Evolutionary conservation across 2,797 vertebrate genomes (phyloP).

Genomic region (Artibeus jamaicensis): DNA sequence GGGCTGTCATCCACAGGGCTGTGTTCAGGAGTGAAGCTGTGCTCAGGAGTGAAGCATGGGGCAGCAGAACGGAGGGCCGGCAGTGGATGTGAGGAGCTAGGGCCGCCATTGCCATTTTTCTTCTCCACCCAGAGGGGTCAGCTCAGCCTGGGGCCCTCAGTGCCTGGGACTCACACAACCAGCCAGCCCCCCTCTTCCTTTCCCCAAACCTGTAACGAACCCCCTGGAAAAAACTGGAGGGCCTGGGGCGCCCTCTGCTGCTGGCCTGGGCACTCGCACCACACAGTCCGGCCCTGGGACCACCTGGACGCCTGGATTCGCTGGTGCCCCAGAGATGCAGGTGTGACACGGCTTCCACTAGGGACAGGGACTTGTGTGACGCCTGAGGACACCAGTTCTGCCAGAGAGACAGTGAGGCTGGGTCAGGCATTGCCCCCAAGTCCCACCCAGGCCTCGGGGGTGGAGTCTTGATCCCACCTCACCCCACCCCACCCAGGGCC

Average conservation of each 20-base stretch:
- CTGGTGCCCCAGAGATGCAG: not conserved
- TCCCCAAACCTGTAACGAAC: not conserved
- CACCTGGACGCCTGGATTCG: fast-evolving
- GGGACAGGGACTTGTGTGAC: not conserved
- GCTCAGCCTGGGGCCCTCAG: not conserved
- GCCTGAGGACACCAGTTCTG: not conserved
- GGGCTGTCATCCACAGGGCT: not conserved
- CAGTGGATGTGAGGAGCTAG: not conserved
- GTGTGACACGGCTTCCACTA: not conserved
- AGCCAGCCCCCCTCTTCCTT: too few species aligned
- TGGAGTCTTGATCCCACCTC: not conserved
- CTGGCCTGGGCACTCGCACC: fast-evolving
- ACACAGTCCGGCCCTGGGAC: not conserved
- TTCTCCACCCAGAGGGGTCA: not conserved
- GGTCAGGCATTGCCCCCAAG: not conserved
- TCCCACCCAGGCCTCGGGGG: not conserved
- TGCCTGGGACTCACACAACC: not conserved
- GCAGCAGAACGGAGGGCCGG: not conserved
- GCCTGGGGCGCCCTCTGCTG: slow-evolving; percentile 45
- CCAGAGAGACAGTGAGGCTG: not conserved
- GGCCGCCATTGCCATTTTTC: not conserved
- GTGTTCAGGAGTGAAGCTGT: too few species aligned
- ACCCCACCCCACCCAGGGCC: not conserved
- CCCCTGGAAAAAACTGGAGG: not conserved
- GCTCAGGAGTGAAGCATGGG: not conserved